phyloP scores from a whole-genome alignment of 2,888 invertebrate genomes.

The Hirtodrosophila histrioides region DNA sequence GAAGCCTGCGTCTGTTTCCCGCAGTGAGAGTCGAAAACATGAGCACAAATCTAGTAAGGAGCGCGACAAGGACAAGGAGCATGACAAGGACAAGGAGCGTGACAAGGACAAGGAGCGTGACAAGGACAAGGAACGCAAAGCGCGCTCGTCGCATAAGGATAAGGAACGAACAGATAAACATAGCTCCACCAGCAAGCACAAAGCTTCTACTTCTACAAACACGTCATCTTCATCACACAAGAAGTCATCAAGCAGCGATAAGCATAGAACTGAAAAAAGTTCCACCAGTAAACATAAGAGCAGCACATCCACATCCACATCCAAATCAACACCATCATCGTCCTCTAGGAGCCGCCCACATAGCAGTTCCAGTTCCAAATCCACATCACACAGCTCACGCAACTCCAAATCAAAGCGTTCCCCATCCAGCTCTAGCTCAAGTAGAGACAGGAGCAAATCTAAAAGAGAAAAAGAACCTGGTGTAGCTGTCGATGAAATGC shows the following conservation, averaged over 20 bases:
- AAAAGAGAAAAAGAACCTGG: constrained; percentile 17
- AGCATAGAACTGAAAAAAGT: constrained; percentile 50
- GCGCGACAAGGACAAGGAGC: constrained; percentile 27
- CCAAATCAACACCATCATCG: constrained; percentile 44
- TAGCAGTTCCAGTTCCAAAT: constrained; percentile 51
- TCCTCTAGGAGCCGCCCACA: constrained; percentile 48
- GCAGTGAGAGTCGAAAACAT: constrained; percentile 39
- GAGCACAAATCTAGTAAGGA: constrained; percentile 50
- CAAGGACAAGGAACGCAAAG: constrained; percentile 35
- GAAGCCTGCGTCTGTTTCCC: constrained; percentile 9
- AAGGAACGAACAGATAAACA: constrained; percentile 26
- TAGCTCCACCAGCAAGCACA: constrained; percentile 61
- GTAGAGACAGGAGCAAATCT: constrained; percentile 31
- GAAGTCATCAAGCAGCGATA: constrained; percentile 59
- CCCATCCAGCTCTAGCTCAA: constrained; percentile 28
- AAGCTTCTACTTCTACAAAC: constrained; percentile 40
- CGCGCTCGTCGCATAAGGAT: constrained; percentile 31
- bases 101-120: constrained; percentile 45
- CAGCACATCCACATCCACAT: constrained; percentile 47
- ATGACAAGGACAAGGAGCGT: constrained; percentile 20
- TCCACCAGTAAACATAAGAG: constrained; percentile 37
- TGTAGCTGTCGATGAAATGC: background rate
- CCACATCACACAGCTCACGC: constrained; percentile 39
- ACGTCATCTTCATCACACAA: constrained; percentile 48
- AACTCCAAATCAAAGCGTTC: constrained; percentile 44